Evolutionary conservation across 92 coral and sea anemone species (phyloP), one percentile per base, ranked within the genome.

Genomic region (Epizoanthus ramosus): DNA sequence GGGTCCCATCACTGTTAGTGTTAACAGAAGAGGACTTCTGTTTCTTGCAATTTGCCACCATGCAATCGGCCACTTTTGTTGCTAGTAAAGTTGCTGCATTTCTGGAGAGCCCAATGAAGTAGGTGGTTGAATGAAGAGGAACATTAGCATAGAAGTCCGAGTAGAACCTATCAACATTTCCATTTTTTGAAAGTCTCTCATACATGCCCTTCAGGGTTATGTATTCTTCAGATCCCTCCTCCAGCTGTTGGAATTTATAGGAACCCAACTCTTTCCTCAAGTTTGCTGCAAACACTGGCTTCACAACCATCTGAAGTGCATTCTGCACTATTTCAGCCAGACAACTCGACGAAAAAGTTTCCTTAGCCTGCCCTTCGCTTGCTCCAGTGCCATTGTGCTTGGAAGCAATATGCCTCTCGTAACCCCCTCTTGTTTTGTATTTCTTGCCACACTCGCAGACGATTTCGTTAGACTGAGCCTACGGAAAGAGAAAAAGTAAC

Each of bases 31-130:
- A 53, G 59, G 63, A 53, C 31, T 47, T 65, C 80, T 69, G 79
- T 76, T 88, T 79, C 74, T 91, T 88, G 70, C 83, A 59, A 85
- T 69, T 53, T 56, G 86, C 43, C 15, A 91, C 47, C 87, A 91
- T 60, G 68, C 41, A 14, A 54, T 88, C 94, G 56, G 92, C 94
- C 17, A 91, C 75, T 80, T 91, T 88, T 41, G 85, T 91, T 35
- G 94, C 39, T 14, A 91, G 83, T 79, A 91, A 69, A 25, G 92
- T 91, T 23, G 94, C 94, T 59, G 92, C 85, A 80, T 91, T 88
- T 71, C 89, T 69, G 41, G 94, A 75, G 72, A 91, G 41, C 43
- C 88, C 90, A 52, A 17, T 65, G 59, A 91, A 91, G 35, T 64
- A 88, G 53, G 31, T 88, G 43, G 76, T 66, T 13, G 86, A 52